phyloP scores from a whole-genome alignment of 2,113 vertebrate species.

The Catharus bicknelli region DNA sequence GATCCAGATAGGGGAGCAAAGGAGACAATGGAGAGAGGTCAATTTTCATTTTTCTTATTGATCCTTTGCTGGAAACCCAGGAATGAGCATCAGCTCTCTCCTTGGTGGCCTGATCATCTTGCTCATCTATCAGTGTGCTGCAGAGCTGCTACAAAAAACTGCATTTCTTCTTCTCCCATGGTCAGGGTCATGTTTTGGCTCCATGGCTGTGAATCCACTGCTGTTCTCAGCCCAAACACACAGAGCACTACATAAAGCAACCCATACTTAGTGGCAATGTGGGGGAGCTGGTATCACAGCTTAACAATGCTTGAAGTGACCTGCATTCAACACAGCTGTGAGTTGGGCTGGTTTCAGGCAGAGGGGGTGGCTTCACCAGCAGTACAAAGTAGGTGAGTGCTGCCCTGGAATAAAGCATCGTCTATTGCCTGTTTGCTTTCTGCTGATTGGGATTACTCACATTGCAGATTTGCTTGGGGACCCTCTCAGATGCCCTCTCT shows the following conservation, averaged over 20 bases:
- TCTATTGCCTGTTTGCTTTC: not conserved
- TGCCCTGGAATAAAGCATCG: not conserved
- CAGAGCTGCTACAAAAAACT: not conserved
- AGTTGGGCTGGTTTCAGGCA: not conserved
- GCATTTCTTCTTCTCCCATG: not conserved
- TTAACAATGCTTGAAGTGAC: not conserved
- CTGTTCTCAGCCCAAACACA: not conserved
- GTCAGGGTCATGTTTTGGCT: not conserved
- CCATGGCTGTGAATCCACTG: not conserved
- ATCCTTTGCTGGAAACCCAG: not conserved
- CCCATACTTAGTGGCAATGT: not conserved
- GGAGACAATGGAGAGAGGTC: not conserved
- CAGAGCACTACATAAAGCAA: not conserved
- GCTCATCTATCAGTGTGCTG: accelerated
- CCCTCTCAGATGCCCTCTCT: not conserved
- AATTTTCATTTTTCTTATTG: not conserved
- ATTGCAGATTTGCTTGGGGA: not conserved
- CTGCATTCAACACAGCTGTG: not conserved
- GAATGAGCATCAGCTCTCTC: not conserved
- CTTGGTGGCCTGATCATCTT: not conserved
- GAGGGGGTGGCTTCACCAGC: not conserved
- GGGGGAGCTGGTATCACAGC: not conserved
- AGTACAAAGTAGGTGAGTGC: not conserved
- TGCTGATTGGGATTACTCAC: not conserved
- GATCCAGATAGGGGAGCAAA: not conserved